phyloP scores from a whole-genome alignment of 2,797 vertebrate species.

The Gastrophryne carolinensis region DNA sequence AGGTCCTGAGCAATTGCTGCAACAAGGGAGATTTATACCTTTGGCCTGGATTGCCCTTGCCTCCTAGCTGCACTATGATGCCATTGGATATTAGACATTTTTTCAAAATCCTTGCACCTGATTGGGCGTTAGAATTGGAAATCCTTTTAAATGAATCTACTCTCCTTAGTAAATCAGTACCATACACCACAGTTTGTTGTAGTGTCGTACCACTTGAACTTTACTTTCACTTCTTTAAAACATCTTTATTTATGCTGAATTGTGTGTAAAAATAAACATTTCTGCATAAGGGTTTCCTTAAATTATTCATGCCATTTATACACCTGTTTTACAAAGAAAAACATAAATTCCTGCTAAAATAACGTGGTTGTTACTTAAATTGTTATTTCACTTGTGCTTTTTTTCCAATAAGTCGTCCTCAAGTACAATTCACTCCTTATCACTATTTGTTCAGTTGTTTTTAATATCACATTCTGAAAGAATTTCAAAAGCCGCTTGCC shows the following conservation, averaged over 20 bases:
- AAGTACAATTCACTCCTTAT: constrained; percentile 97
- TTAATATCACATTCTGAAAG: constrained; percentile 99
- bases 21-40: no score
- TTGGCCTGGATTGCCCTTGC: no score
- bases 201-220: no score
- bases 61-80: no score
- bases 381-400: constrained; percentile 86
- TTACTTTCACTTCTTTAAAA: neutral
- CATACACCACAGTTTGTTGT: no score
- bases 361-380: constrained; percentile 62
- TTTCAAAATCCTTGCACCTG: no score
- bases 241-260: neutral
- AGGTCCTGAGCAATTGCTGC: no score
- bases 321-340: neutral
- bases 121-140: no score
- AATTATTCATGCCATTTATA: neutral
- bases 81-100: no score
- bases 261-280: neutral
- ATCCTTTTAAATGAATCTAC: no score
- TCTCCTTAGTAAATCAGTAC: no score
- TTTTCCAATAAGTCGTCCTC: constrained; percentile 85
- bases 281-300: neutral
- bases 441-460: constrained; percentile 99
- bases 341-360: neutral
- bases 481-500: constrained; percentile 99